Conservation (phyloP, 2,797 vertebrate genomes). For the Pangasius djambal region DNA sequence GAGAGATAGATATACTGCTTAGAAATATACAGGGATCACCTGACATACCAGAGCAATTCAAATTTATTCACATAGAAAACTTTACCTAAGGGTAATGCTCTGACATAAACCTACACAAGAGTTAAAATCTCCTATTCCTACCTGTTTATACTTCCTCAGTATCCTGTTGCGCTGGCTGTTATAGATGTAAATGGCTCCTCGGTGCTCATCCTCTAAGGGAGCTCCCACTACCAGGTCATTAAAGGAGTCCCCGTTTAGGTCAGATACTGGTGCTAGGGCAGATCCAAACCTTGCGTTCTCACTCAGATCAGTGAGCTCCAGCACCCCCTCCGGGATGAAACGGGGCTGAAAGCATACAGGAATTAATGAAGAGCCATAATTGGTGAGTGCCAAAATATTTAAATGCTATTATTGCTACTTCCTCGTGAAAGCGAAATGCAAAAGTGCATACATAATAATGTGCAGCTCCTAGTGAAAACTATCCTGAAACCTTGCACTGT, state of each 20-base stretch:
- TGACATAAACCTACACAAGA: neutral
- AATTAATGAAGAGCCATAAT: neutral
- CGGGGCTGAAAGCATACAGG: slow-evolving; percentile 48
- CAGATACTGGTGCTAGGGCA: slow-evolving; percentile 85
- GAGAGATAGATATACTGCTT: neutral
- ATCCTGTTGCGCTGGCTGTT: slow-evolving; percentile 82
- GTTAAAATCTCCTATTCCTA: slow-evolving; percentile 54
- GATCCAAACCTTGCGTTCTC: slow-evolving; percentile 96
- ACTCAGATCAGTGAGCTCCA: slow-evolving; percentile 84
- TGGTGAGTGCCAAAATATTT: neutral
- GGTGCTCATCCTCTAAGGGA: slow-evolving; percentile 88
- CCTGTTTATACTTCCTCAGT: slow-evolving; percentile 90
- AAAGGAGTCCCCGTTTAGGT: slow-evolving; percentile 93
- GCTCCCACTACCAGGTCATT: slow-evolving; percentile 92
- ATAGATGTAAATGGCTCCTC: slow-evolving; percentile 91
- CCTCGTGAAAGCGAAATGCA: slow-evolving; percentile 45
- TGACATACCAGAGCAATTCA: neutral
- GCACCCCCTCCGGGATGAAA: slow-evolving; percentile 81
- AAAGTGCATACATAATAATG: slow-evolving; percentile 33
- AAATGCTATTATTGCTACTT: slow-evolving; percentile 53
- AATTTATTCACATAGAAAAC: neutral
- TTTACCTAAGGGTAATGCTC: neutral
- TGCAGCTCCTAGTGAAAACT: neutral
- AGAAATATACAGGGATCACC: neutral
- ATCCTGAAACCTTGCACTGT: slow-evolving; percentile 19